Evolutionary conservation across 1,140 invertebrate genomes (phyloP).

Genomic region (Anastrepha ludens): DNA sequence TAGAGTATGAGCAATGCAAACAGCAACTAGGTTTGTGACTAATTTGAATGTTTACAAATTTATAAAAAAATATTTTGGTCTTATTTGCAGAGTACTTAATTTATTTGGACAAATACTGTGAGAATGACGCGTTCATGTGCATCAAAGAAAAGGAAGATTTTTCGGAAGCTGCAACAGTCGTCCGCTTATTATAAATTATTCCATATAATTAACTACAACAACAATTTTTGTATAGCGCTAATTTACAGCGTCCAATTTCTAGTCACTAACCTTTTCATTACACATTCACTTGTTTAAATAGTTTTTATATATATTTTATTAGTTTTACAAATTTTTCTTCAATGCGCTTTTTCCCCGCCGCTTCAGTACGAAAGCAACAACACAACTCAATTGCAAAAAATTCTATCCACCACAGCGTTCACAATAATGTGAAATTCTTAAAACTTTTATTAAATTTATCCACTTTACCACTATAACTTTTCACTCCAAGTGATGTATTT

Average conservation of each 20-base stretch:
- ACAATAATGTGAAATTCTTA: conserved; percentile 40
- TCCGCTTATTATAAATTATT: neutral
- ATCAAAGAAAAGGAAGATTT: neutral
- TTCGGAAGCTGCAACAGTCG: neutral
- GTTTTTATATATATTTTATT: neutral
- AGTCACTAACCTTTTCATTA: neutral
- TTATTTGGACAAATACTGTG: neutral
- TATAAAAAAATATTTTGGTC: neutral
- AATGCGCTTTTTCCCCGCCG: conserved; percentile 8
- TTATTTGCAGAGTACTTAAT: neutral
- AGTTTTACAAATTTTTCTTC: neutral
- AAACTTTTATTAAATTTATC: conserved; percentile 1
- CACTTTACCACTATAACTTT: conserved; percentile 3
- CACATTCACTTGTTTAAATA: neutral
- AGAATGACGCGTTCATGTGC: neutral
- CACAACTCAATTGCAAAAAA: neutral
- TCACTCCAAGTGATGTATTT: neutral
- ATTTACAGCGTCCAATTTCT: neutral
- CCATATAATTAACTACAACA: neutral
- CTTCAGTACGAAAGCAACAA: neutral
- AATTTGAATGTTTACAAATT: neutral
- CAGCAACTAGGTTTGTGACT: neutral
- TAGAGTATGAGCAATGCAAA: conserved; percentile 10
- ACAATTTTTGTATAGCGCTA: neutral
- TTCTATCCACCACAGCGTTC: conserved; percentile 39